A percentile compares a stretch with the other conserved stretches of the same genome.
These are phyloP conservation scores for Conchocele bisecta DNA, from an alignment of 2,888 invertebrate species.

Conservation along the genomic window DNA sequence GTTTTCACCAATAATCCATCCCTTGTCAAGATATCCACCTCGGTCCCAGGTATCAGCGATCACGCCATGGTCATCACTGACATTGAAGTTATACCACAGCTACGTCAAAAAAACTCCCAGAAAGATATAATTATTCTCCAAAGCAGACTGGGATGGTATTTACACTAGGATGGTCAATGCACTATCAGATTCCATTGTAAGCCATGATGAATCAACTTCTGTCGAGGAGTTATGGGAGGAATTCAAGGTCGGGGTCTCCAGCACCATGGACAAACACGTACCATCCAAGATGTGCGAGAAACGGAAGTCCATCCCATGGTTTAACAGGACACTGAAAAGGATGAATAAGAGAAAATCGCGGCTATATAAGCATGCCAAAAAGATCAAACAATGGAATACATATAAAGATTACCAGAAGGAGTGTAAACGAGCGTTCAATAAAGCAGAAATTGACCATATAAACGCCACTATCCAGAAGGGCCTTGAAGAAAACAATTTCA, in stretches of 20 bases:
- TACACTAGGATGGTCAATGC: not conserved
- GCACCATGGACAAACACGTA: not conserved
- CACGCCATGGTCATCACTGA: conserved; percentile 46
- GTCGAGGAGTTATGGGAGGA: not conserved
- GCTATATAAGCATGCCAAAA: conserved; percentile 9
- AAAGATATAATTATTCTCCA: not conserved
- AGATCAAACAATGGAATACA: not conserved
- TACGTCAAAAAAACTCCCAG: not conserved
- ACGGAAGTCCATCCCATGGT: conserved; percentile 13
- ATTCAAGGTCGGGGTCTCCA: not conserved
- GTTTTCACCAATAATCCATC: conserved; percentile 46
- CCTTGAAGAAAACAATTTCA: conserved; percentile 24
- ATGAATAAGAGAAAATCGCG: conserved; percentile 8
- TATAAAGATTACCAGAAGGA: conserved; percentile 12
- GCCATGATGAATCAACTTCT: not conserved
- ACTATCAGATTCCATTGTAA: not conserved
- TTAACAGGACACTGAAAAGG: conserved; percentile 8
- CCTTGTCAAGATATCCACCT: conserved; percentile 27
- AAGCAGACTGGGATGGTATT: not conserved
- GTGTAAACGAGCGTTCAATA: conserved; percentile 7
- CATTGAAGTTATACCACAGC: conserved; percentile 12
- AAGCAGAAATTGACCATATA: conserved; percentile 10
- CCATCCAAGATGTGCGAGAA: not conserved
- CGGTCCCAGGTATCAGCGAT: conserved; percentile 39
- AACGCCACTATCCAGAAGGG: conserved; percentile 1